Evolutionary conservation across 2,797 vertebrate genomes (phyloP), one percentile per base, ranked within the genome.

Genomic region (Eulemur albifrons): DNA sequence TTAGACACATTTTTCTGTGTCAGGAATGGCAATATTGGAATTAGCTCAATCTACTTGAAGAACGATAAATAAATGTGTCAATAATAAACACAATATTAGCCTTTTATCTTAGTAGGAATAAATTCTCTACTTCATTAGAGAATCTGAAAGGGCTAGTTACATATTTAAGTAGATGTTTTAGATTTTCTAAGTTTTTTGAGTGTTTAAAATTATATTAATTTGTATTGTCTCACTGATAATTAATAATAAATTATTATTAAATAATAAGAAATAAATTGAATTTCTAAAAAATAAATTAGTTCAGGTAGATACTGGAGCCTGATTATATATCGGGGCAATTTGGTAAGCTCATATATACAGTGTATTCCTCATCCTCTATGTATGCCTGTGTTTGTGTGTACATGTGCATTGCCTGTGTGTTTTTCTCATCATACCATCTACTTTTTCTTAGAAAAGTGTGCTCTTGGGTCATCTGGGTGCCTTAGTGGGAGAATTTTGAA

Each of bases 1-100:
- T 93, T 85, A 70, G 14, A 88, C 9, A 43, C n/a, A 35, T 88
- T 90, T 92, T 77, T 65, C 72, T 94, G n/a, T 3, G 7, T 80
- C 52, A 84, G 0, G 20, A 52, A 85, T 93, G 40, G 9, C 38
- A 81, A 67, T 63, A 70, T 65, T 84, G 75, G 25, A 95, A 76
- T 38, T 65, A 88, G 43, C 21, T 61, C 18, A 48, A 50, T 27
- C 11, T 48, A 45, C 30, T 69, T 90, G n/a, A 88, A 90, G 69
- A 83, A 77, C 94, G 45, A 67, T 48, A 50, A n/a, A 10, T 69
- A 77, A 67, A 7, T 43, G 72, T 76, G 23, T 30, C 52, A 82
- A 61, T 63, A 92, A 88, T 40, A 92, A 89, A 54, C 9, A 43
- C 14, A 75, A 65, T 17, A 23, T 73, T 92, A 52, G 27, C 5